Evolutionary conservation across 2,888 invertebrate genomes (phyloP).

Genomic region (Microctonus hyperodae): DNA sequence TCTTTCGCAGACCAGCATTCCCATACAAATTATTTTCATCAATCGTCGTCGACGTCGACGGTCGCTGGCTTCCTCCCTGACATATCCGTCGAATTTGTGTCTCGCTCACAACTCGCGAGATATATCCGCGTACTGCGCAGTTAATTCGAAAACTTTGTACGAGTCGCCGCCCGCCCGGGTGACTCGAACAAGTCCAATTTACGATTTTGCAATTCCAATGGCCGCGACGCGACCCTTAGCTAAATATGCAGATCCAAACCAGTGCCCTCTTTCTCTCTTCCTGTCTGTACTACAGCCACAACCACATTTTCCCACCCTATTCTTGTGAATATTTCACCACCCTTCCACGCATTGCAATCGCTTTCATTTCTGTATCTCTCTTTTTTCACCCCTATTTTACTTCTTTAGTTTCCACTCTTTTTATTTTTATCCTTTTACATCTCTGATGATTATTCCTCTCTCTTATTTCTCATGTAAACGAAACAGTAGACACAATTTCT

Average conservation of each 20-base stretch:
- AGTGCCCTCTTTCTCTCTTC: constrained; percentile 22
- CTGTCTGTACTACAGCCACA: constrained; percentile 22
- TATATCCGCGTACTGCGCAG: constrained; percentile 38
- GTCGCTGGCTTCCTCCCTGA: background rate
- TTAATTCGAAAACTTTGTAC: constrained; percentile 53
- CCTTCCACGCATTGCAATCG: background rate
- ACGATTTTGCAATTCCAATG: constrained; percentile 63
- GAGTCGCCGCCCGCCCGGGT: constrained; percentile 33
- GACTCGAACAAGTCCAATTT: constrained; percentile 61
- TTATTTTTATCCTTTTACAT: too few relatives aligned
- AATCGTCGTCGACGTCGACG: constrained; percentile 41
- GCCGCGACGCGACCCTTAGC: constrained; percentile 58
- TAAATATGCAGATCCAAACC: constrained; percentile 60
- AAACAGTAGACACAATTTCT: too few relatives aligned
- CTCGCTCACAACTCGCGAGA: constrained; percentile 5
- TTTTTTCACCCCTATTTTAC: background rate
- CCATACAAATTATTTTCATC: constrained; percentile 42
- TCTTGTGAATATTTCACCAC: background rate
- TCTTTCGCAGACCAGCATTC: constrained; percentile 10
- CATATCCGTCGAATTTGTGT: constrained; percentile 7
- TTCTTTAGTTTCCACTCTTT: background rate
- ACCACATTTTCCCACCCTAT: constrained; percentile 3
- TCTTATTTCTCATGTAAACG: too few relatives aligned
- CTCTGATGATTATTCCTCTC: too few relatives aligned
- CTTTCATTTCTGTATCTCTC: background rate